phyloP scores from a whole-genome alignment of 2,888 invertebrate genomes.

The Schrankia costaestrigalis region DNA sequence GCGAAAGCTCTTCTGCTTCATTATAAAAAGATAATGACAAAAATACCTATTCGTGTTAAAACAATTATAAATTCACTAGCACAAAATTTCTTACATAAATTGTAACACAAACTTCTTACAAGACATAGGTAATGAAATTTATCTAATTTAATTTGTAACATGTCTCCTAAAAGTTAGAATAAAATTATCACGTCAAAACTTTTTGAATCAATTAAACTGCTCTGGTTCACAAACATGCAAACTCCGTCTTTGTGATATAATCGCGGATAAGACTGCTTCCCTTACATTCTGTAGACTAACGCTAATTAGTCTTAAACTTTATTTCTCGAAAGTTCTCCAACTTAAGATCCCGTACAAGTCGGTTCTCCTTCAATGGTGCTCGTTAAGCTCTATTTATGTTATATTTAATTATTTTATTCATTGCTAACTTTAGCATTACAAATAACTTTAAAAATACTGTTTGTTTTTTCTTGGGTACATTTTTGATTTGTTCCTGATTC shows the following conservation, averaged over 20 bases:
- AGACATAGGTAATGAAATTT: too few relatives aligned
- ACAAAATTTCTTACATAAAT: too few relatives aligned
- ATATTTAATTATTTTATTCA: conserved; percentile 12
- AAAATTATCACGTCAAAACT: conserved; percentile 16
- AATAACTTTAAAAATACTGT: too few relatives aligned
- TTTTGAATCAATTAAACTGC: conserved; percentile 27
- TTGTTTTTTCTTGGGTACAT: too few relatives aligned
- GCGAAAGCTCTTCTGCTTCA: too few relatives aligned
- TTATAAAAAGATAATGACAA: too few relatives aligned
- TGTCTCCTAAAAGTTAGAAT: conserved; percentile 3
- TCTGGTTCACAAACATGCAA: conserved; percentile 19
- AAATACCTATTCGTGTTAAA: too few relatives aligned
- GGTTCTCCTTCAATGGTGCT: conserved; percentile 29
- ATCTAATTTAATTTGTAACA: conserved; percentile 3
- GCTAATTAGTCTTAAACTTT: conserved; percentile 26
- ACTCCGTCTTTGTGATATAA: conserved; percentile 18
- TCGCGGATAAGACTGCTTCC: conserved; percentile 20
- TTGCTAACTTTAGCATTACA: too few relatives aligned
- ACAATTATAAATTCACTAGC: too few relatives aligned
- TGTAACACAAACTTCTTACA: too few relatives aligned
- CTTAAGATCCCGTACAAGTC: conserved; percentile 24
- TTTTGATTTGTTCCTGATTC: too few relatives aligned
- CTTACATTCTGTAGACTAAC: conserved; percentile 18
- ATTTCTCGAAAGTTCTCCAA: conserved; percentile 22
- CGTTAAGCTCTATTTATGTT: conserved; percentile 29